These are phyloP conservation scores for Pterocles burchelli DNA, from an alignment of 2,113 vertebrate genomes.

Conservation along the genomic window DNA sequence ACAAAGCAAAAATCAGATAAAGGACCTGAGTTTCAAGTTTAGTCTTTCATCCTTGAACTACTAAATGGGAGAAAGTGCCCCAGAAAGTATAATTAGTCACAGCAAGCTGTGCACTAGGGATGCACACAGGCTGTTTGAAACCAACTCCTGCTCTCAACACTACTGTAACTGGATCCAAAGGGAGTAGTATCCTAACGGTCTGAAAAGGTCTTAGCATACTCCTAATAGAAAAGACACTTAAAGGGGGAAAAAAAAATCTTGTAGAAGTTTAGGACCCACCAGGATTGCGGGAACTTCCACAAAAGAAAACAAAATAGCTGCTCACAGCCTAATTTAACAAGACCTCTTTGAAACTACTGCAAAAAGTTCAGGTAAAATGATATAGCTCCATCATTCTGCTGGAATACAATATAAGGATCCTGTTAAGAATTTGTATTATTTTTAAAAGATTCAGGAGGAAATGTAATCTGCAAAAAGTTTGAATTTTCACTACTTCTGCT, in stretches of 20 bases:
- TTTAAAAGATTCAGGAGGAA: background rate
- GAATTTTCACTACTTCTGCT: background rate
- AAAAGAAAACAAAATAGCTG: background rate
- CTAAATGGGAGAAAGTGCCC: background rate
- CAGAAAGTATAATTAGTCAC: background rate
- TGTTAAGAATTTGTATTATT: background rate
- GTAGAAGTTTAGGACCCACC: background rate
- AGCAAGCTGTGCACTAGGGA: conserved; percentile 24
- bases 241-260: background rate
- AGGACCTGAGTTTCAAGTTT: background rate
- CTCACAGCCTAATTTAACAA: background rate
- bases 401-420: background rate
- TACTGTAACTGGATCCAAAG: background rate
- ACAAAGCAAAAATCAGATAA: background rate
- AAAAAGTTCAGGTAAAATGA: background rate
- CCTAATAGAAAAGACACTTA: background rate
- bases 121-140: background rate
- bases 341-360: background rate
- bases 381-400: background rate
- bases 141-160: background rate
- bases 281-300: background rate
- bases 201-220: background rate
- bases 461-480: background rate
- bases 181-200: background rate
- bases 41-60: background rate